These are phyloP conservation scores for Xanthorhoe designata DNA, from an alignment of 2,888 invertebrate genomes.

Conservation along the genomic window DNA sequence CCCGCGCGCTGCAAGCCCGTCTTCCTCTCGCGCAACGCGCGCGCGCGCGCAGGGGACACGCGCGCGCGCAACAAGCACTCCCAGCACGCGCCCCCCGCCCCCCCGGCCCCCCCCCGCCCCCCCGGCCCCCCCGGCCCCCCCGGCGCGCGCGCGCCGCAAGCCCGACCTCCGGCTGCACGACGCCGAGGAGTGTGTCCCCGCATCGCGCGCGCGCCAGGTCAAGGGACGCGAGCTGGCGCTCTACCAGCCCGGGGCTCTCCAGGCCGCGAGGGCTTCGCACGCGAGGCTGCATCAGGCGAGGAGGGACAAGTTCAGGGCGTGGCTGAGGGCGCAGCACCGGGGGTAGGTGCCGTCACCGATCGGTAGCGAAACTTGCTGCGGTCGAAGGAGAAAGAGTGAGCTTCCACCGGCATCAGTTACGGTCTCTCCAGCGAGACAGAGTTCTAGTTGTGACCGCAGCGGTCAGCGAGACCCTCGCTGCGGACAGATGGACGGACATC, in stretches of 20 bases:
- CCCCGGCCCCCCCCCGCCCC: constrained; percentile 20
- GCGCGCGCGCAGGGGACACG: constrained; percentile 63
- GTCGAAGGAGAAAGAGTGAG: too few species aligned
- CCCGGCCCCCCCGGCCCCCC: too few species aligned
- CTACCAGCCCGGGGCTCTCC: constrained; percentile 69
- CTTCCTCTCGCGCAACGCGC: constrained; percentile 66
- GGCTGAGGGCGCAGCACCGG: constrained; percentile 48
- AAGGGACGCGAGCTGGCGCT: constrained; percentile 69
- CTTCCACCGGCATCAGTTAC: too few species aligned
- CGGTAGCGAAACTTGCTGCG: too few species aligned
- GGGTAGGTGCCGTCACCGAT: constrained; percentile 3
- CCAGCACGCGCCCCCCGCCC: not conserved
- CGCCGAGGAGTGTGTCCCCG: constrained; percentile 58
- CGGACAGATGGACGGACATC: too few species aligned
- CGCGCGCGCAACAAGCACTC: constrained; percentile 56
- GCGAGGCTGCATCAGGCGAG: constrained; percentile 57
- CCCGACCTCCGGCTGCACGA: constrained; percentile 62
- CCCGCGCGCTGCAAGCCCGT: constrained; percentile 61
- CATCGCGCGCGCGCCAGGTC: constrained; percentile 64
- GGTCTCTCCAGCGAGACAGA: too few species aligned
- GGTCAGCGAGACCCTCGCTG: too few species aligned
- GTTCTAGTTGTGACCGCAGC: too few species aligned
- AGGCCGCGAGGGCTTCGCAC: constrained; percentile 63
- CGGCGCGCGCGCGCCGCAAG: constrained; percentile 60
- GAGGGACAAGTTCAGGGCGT: constrained; percentile 60